Evolutionary conservation across 2,113 vertebrate species (phyloP).

Genomic region (Aramus guarauna): DNA sequence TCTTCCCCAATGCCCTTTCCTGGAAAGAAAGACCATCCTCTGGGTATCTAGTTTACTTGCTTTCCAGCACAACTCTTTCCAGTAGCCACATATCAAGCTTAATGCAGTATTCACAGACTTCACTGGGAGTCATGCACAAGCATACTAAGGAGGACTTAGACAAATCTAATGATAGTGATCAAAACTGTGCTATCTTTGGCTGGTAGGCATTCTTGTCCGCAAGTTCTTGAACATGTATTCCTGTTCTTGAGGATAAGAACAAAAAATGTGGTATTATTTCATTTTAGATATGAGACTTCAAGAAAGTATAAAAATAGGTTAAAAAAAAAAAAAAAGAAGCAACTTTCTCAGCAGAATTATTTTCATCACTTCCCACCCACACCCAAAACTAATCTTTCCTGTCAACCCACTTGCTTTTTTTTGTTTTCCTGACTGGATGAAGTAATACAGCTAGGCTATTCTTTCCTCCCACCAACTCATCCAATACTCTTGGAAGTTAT

Average conservation of each 20-base stretch:
- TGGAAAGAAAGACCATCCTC: background rate
- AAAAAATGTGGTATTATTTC: background rate
- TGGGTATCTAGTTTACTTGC: background rate
- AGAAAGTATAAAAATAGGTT: background rate
- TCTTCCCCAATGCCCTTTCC: background rate
- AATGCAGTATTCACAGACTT: background rate
- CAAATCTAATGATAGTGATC: background rate
- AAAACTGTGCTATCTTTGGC: background rate
- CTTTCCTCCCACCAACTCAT: conserved; percentile 4
- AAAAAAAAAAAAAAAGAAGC: background rate
- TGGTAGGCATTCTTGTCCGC: background rate
- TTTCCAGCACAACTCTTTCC: background rate
- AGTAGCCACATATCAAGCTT: background rate
- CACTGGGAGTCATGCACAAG: background rate
- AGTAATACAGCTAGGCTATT: background rate
- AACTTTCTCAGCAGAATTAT: conserved; percentile 24
- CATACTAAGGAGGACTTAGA: background rate
- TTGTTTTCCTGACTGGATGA: background rate
- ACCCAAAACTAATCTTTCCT: conserved; percentile 8
- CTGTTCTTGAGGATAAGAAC: background rate
- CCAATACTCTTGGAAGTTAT: background rate
- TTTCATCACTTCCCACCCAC: conserved; percentile 18
- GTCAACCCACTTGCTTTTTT: background rate
- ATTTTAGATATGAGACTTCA: background rate
- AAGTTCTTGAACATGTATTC: background rate